These are phyloP conservation scores for Cydia splendana DNA, from an alignment of 1,140 invertebrate species.

Conservation along the genomic window DNA sequence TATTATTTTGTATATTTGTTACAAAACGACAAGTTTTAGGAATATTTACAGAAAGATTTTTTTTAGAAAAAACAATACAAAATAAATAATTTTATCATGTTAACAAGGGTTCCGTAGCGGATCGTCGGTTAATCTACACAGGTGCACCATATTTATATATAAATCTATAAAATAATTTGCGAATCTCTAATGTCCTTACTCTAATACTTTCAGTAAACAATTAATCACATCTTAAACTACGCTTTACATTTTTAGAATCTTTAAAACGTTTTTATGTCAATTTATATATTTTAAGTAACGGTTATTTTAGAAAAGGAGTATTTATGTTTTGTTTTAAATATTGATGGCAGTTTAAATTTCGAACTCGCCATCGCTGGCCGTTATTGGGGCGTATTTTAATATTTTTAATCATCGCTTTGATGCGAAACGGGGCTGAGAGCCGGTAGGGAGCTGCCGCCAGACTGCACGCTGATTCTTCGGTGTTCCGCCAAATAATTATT, in stretches of 20 bases:
- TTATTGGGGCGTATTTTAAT: slow-evolving; percentile 41
- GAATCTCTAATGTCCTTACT: slow-evolving; percentile 62
- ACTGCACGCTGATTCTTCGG: slow-evolving; percentile 80
- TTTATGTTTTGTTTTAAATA: slow-evolving; percentile 27
- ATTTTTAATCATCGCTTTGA: slow-evolving; percentile 77
- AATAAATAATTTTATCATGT: slow-evolving; percentile 25
- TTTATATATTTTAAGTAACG: slow-evolving; percentile 28
- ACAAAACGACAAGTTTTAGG: slow-evolving; percentile 49
- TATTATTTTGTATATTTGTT: slow-evolving; percentile 49
- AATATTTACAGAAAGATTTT: slow-evolving; percentile 70
- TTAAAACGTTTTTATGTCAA: slow-evolving; percentile 38
- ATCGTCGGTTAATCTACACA: slow-evolving; percentile 45
- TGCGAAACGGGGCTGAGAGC: slow-evolving; percentile 76
- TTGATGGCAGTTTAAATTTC: slow-evolving; percentile 41
- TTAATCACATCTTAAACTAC: slow-evolving; percentile 47
- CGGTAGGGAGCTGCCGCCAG: slow-evolving; percentile 74
- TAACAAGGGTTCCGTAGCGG: slow-evolving; percentile 18
- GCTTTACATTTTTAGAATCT: slow-evolving; percentile 50
- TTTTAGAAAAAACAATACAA: slow-evolving; percentile 29
- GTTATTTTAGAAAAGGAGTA: slow-evolving; percentile 32
- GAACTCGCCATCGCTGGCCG: slow-evolving; percentile 41
- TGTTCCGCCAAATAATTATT: slow-evolving; percentile 82
- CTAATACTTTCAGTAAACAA: slow-evolving; percentile 59
- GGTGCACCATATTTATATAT: slow-evolving; percentile 71
- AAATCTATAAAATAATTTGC: slow-evolving; percentile 66